Conservation (phyloP, 2,113 vertebrate species). For the Noturus placidus region DNA sequence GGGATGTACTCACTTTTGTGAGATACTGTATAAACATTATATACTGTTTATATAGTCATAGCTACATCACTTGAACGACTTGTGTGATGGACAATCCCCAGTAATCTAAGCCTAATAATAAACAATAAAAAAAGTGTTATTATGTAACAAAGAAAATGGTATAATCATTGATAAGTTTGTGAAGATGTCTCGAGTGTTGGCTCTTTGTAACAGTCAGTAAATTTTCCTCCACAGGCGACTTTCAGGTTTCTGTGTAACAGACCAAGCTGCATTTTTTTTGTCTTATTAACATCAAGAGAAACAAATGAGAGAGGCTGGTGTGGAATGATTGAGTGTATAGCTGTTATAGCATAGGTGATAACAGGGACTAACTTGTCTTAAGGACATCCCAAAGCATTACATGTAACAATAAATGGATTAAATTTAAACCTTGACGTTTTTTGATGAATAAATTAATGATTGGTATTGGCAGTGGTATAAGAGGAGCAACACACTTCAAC, state of each 20-base stretch:
- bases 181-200: background rate
- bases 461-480: background rate
- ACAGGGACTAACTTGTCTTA: background rate
- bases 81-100: background rate
- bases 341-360: background rate
- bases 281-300: background rate
- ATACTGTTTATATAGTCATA: no score
- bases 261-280: background rate
- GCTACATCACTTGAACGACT: background rate
- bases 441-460: background rate
- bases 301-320: background rate
- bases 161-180: background rate
- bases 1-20: no score
- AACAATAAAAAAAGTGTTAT: background rate
- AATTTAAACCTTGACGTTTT: background rate
- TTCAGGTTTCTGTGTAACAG: background rate
- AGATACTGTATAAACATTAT: no score
- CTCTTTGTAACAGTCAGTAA: background rate
- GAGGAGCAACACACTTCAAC: background rate
- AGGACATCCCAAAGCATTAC: background rate
- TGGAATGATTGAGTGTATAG: background rate
- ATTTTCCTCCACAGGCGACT: background rate
- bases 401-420: background rate
- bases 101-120: background rate
- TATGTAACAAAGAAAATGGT: background rate